Evolutionary conservation across 2,113 vertebrate species (phyloP).

Genomic region (Bambusicola thoracicus): DNA sequence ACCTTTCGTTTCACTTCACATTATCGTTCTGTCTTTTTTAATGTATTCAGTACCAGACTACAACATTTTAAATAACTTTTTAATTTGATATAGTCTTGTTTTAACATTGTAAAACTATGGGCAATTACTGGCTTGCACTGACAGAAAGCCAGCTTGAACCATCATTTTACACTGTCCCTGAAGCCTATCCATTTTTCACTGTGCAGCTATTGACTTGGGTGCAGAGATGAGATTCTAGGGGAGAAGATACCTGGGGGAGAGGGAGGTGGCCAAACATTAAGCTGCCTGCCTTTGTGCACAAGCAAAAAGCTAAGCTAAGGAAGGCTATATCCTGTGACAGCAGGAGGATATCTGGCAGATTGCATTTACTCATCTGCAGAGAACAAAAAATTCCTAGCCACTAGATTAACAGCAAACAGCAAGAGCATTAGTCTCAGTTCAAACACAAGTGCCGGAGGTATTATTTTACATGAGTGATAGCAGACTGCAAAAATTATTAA

Average conservation of each 20-base stretch:
- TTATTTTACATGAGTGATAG: slow-evolving; percentile 37
- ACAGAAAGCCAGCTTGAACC: neutral
- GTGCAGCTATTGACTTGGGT: neutral
- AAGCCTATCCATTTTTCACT: neutral
- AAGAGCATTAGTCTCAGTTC: slow-evolving; percentile 40
- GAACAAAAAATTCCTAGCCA: slow-evolving; percentile 26
- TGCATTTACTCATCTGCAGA: slow-evolving; percentile 40
- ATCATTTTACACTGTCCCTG: neutral
- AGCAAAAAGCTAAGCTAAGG: neutral
- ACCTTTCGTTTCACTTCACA: slow-evolving; percentile 27
- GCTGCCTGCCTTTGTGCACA: neutral
- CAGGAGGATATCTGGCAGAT: slow-evolving; percentile 28
- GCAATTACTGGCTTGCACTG: neutral
- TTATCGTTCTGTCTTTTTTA: neutral
- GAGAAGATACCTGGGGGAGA: neutral
- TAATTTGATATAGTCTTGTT: neutral
- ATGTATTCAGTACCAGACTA: neutral
- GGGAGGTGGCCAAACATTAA: neutral
- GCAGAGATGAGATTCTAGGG: neutral
- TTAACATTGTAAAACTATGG: neutral
- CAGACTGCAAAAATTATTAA: slow-evolving; percentile 37
- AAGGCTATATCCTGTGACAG: slow-evolving; percentile 9
- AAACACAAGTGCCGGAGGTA: neutral
- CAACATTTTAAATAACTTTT: neutral
- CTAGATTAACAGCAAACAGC: slow-evolving; percentile 52